Conservation (phyloP, 2,888 invertebrate genomes). For the Eubasilissa splendida region DNA sequence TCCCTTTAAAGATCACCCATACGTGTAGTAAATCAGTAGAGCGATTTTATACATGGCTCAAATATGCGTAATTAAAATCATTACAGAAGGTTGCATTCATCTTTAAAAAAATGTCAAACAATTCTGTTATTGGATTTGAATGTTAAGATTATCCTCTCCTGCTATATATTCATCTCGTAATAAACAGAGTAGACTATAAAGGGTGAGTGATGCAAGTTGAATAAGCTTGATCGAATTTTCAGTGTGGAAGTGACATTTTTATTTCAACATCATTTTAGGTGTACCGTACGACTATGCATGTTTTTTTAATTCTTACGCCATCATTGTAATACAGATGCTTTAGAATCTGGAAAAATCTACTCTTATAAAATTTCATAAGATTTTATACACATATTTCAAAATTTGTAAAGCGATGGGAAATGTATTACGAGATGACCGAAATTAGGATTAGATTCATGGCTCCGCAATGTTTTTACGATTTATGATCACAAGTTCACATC, state of each 20-base stretch:
- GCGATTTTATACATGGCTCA: no score
- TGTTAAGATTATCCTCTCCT: neutral
- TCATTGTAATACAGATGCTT: neutral
- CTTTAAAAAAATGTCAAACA: neutral
- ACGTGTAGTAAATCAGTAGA: neutral
- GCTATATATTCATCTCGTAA: no score
- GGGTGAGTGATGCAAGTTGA: no score
- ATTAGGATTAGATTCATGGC: slow-evolving; percentile 1
- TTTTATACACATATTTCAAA: neutral
- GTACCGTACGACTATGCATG: no score
- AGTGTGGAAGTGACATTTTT: no score
- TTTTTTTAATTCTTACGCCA: no score
- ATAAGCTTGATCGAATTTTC: no score
- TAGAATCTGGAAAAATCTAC: neutral
- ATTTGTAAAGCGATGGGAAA: neutral
- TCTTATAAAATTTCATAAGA: neutral
- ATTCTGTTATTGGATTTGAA: neutral
- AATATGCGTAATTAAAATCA: neutral
- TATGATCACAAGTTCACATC: slow-evolving; percentile 18
- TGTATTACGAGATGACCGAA: no score
- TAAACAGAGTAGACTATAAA: no score
- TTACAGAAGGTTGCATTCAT: no score
- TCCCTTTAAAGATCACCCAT: neutral
- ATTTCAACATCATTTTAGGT: no score
- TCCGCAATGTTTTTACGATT: slow-evolving; percentile 1